A percentile compares a stretch with the other conserved stretches of the same genome.
These are phyloP conservation scores for Trissoscelio sp. DNA, from an alignment of 2,888 invertebrate species.

Conservation along the genomic window DNA sequence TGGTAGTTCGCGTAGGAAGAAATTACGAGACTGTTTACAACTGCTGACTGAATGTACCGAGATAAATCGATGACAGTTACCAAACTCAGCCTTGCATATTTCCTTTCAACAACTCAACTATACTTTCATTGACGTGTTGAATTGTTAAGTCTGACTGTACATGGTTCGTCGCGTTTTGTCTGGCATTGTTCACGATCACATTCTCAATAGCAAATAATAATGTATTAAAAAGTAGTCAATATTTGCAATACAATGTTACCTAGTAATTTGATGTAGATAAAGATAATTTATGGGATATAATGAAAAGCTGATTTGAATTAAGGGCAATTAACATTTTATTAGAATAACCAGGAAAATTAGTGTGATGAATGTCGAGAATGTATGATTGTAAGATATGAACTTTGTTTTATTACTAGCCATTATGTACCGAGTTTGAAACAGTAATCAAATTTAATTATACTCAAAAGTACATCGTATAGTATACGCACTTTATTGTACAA, in stretches of 20 bases:
- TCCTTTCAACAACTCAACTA: constrained; percentile 60
- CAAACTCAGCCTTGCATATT: constrained; percentile 56
- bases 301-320: constrained; percentile 12
- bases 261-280: neutral
- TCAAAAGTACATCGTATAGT: constrained; percentile 41
- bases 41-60: constrained; percentile 49
- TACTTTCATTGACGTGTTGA: constrained; percentile 49
- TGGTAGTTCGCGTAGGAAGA: constrained; percentile 46
- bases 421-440: constrained; percentile 23
- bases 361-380: constrained; percentile 25
- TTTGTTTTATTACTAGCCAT: constrained; percentile 34
- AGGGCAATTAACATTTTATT: constrained; percentile 33
- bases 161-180: constrained; percentile 36
- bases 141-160: constrained; percentile 39
- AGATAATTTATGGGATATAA: constrained; percentile 3
- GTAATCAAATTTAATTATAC: constrained; percentile 56
- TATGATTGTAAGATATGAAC: constrained; percentile 23
- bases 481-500: constrained; percentile 22
- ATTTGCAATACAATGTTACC: neutral
- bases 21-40: constrained; percentile 63
- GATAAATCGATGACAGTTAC: constrained; percentile 61
- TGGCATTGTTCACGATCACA: constrained; percentile 25
- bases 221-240: constrained; percentile 3
- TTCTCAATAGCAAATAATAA: constrained; percentile 29
- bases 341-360: constrained; percentile 7